Percentiles rank a stretch among this genome's conserved stretches.
phyloP scores from a whole-genome alignment of 2,797 vertebrate genomes.

The Champsocephalus gunnari region DNA sequence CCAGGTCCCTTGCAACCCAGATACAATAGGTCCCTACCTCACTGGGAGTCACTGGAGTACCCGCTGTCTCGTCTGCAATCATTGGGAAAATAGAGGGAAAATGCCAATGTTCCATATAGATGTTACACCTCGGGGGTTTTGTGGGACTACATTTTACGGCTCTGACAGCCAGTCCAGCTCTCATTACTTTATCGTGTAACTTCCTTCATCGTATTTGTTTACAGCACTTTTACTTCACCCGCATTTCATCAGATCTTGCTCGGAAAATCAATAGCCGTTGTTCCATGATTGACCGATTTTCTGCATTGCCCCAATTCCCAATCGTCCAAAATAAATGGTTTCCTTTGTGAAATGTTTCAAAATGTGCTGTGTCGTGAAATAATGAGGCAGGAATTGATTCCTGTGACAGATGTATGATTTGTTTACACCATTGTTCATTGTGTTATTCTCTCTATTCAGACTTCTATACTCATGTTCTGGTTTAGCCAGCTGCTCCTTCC shows the following conservation, averaged over 20 bases:
- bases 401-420: constrained; percentile 42
- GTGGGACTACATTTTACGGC: constrained; percentile 63
- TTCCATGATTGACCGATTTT: constrained; percentile 62
- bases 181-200: constrained; percentile 55
- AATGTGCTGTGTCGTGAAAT: constrained; percentile 42
- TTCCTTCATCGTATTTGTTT: constrained; percentile 71
- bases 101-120: constrained; percentile 51
- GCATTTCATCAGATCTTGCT: constrained; percentile 46
- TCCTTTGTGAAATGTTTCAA: constrained; percentile 45
- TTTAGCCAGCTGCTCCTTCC: constrained; percentile 50
- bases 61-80: constrained; percentile 51
- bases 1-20: constrained; percentile 67
- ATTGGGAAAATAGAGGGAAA: constrained; percentile 57
- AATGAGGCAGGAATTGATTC: constrained; percentile 14
- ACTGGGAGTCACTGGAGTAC: constrained; percentile 47
- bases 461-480: constrained; percentile 32
- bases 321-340: constrained; percentile 36
- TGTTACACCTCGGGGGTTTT: constrained; percentile 48
- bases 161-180: constrained; percentile 54
- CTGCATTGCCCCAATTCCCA: constrained; percentile 29
- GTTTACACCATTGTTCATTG: constrained; percentile 37
- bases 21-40: constrained; percentile 63
- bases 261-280: constrained; percentile 64
- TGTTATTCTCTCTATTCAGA: constrained; percentile 23
- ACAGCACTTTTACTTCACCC: constrained; percentile 52